phyloP scores from a whole-genome alignment of 2,113 vertebrate species.

The Chionomys nivalis region DNA sequence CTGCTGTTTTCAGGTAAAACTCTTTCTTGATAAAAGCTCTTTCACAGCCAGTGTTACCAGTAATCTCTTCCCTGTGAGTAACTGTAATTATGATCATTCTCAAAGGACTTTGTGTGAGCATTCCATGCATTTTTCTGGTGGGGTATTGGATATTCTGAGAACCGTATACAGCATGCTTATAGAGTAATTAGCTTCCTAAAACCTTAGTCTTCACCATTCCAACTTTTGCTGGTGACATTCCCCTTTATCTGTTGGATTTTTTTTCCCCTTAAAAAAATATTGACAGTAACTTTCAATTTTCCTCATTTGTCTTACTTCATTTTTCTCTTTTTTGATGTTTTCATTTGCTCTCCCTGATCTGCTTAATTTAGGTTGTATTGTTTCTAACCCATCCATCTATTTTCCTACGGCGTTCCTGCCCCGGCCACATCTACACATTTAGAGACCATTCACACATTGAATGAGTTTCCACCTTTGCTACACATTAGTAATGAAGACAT shows the following conservation, averaged over 20 bases:
- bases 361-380: conserved; percentile 24
- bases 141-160: background rate
- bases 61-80: conserved; percentile 27
- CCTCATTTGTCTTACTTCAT: conserved; percentile 42
- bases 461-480: conserved; percentile 51
- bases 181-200: conserved; percentile 50
- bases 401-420: background rate
- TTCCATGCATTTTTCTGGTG: background rate
- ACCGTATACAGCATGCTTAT: background rate
- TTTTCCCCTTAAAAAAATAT: conserved; percentile 8
- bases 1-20: conserved; percentile 43
- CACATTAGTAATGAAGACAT: conserved; percentile 64
- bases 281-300: background rate
- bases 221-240: background rate
- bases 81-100: conserved; percentile 38
- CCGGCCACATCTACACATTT: conserved; percentile 27
- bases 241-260: background rate
- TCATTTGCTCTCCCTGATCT: conserved; percentile 13
- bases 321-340: conserved; percentile 41
- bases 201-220: conserved; percentile 26
- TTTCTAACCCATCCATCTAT: conserved; percentile 31
- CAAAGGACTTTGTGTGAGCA: conserved; percentile 34
- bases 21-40: conserved; percentile 10
- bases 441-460: conserved; percentile 2
- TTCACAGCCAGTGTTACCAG: conserved; percentile 14